A percentile compares a stretch with the other conserved stretches of the same genome.
phyloP scores from a whole-genome alignment of 2,797 vertebrate species.

The Molossus molossus region DNA sequence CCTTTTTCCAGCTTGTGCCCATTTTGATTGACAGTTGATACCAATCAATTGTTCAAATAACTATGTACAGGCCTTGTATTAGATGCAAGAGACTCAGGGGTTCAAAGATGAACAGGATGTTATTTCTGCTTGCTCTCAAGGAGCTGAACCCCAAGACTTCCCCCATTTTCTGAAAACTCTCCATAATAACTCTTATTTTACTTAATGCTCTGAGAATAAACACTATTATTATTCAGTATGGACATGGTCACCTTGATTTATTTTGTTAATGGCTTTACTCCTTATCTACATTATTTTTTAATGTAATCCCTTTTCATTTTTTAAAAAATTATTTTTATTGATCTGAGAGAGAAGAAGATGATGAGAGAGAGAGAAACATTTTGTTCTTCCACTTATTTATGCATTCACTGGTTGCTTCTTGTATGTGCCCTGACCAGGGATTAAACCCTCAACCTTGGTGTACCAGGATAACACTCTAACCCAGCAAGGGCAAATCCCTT shows the following conservation, averaged over 20 bases:
- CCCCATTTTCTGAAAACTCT: not conserved
- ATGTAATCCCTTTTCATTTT: not conserved
- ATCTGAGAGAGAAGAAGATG: not conserved
- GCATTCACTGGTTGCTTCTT: not conserved
- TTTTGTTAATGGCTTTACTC: constrained; percentile 10
- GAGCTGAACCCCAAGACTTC: not conserved
- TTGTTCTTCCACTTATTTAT: not conserved
- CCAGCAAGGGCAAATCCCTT: not conserved
- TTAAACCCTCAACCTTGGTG: not conserved
- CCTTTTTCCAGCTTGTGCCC: not conserved
- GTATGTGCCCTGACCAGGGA: not conserved
- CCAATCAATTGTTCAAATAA: not conserved
- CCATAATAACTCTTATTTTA: not conserved
- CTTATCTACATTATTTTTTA: constrained; percentile 2
- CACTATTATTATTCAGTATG: not conserved
- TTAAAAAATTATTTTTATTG: not conserved
- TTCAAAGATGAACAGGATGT: not conserved
- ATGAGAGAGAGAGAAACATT: not conserved
- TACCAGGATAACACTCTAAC: not conserved
- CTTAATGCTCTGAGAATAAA: not conserved
- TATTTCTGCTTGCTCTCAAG: not conserved
- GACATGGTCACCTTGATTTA: not conserved
- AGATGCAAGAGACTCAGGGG: not conserved
- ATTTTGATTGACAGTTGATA: not conserved
- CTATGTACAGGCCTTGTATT: not conserved